These are phyloP conservation scores for Scylla paramamosain DNA, from an alignment of 1,140 invertebrate species.

Conservation along the genomic window DNA sequence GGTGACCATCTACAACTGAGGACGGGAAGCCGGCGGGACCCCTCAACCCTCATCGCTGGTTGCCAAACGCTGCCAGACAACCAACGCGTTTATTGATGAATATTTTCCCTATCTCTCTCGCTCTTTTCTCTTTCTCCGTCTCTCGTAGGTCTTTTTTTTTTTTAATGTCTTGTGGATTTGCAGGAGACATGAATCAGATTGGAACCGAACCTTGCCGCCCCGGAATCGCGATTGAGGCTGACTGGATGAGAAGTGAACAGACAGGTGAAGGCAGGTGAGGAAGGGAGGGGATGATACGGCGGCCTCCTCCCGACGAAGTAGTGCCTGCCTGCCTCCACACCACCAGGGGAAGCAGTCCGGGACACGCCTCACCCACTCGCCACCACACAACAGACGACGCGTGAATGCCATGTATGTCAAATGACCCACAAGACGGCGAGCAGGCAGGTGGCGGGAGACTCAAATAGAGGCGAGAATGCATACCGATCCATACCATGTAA, in stretches of 20 bases:
- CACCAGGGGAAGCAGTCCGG: not conserved
- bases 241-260: not conserved
- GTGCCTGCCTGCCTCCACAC: not conserved
- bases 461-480: too few species aligned
- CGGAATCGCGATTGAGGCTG: not conserved
- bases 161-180: not conserved
- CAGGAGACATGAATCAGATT: not conserved
- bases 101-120: constrained; percentile 33
- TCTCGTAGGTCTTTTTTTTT: not conserved
- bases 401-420: not conserved
- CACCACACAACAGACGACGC: not conserved
- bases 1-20: constrained; percentile 55
- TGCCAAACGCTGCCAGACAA: constrained; percentile 32
- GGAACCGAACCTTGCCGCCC: not conserved
- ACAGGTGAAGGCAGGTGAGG: not conserved
- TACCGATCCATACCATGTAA: too few species aligned
- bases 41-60: constrained; percentile 19
- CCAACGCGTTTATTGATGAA: constrained; percentile 53
- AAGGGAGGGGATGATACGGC: not conserved
- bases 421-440: too few species aligned
- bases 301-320: constrained; percentile 12
- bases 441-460: too few species aligned
- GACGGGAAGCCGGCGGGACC: constrained; percentile 45
- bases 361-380: not conserved
- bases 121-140: constrained; percentile 1